Evolutionary conservation across 2,797 vertebrate genomes (phyloP).

Genomic region (Graptemys geographica): DNA sequence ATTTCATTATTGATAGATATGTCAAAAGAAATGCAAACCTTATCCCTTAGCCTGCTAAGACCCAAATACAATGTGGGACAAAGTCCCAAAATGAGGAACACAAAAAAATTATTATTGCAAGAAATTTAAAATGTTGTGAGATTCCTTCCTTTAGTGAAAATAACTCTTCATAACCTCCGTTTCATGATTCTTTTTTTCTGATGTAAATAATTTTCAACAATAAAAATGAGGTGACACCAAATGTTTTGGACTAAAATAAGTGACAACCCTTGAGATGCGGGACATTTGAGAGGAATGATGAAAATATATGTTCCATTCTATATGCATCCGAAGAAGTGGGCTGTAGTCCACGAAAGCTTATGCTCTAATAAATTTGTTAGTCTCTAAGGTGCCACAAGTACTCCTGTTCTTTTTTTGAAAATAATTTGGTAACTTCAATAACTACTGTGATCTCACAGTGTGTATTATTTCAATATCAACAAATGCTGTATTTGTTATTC

Average conservation of each 20-base stretch:
- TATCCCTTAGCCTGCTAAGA: neutral
- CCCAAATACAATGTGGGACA: neutral
- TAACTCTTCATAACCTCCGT: neutral
- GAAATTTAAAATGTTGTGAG: neutral
- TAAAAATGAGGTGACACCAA: neutral
- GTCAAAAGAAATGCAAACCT: neutral
- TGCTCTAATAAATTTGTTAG: too few relatives aligned
- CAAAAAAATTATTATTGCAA: neutral
- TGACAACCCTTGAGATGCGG: neutral
- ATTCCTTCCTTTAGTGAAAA: neutral
- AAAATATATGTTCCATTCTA: neutral
- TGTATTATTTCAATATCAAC: neutral
- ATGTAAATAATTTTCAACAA: neutral
- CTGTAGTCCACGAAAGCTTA: too few relatives aligned
- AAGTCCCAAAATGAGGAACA: neutral
- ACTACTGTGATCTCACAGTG: neutral
- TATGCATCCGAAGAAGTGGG: too few relatives aligned
- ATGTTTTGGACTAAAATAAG: neutral
- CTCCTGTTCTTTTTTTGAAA: neutral
- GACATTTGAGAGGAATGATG: neutral
- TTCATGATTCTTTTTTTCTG: neutral
- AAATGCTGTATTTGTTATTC: neutral
- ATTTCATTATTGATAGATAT: constrained; percentile 6
- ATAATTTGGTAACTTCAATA: neutral
- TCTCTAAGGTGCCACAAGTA: too few relatives aligned